Evolutionary conservation across 2,797 vertebrate genomes (phyloP).

Genomic region (Nannoperca obscura): DNA sequence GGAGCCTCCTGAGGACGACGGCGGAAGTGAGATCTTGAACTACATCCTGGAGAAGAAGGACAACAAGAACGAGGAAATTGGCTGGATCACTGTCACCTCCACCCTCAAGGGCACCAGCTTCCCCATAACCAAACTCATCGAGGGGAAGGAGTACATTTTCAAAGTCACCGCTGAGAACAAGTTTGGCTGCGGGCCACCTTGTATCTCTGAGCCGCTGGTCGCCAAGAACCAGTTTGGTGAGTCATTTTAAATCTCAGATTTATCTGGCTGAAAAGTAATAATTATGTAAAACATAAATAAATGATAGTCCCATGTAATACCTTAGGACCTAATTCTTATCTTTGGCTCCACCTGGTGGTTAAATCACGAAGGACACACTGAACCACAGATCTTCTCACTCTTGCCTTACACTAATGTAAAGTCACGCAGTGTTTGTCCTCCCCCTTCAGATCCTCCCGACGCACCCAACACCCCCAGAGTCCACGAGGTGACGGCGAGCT

Average conservation of each 20-base stretch:
- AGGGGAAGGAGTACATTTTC: conserved; percentile 98
- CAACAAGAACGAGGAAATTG: conserved; percentile 91
- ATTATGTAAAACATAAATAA: not conserved
- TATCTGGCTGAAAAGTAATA: not conserved
- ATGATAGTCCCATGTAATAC: not conserved
- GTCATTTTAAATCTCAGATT: conserved; percentile 35
- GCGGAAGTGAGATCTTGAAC: conserved; percentile 97
- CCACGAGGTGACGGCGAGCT: conserved; percentile 91
- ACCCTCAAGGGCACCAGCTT: conserved; percentile 93
- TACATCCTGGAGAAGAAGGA: conserved; percentile 99
- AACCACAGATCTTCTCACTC: too few species aligned
- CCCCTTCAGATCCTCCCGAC: conserved; percentile 91
- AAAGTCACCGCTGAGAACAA: conserved; percentile 96
- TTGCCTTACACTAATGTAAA: not conserved
- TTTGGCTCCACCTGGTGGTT: not conserved
- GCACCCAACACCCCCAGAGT: conserved; percentile 95
- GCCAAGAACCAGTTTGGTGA: conserved; percentile 98
- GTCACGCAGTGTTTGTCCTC: not conserved
- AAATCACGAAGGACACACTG: not conserved
- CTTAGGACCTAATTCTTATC: not conserved
- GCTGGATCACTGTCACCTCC: conserved; percentile 93
- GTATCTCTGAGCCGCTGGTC: conserved; percentile 90
- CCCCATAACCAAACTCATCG: conserved; percentile 93
- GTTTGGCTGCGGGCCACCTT: conserved; percentile 89
- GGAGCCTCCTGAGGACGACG: conserved; percentile 95